Conservation (phyloP, 2,888 invertebrate genomes). For the Steinernema carpocapsae region DNA sequence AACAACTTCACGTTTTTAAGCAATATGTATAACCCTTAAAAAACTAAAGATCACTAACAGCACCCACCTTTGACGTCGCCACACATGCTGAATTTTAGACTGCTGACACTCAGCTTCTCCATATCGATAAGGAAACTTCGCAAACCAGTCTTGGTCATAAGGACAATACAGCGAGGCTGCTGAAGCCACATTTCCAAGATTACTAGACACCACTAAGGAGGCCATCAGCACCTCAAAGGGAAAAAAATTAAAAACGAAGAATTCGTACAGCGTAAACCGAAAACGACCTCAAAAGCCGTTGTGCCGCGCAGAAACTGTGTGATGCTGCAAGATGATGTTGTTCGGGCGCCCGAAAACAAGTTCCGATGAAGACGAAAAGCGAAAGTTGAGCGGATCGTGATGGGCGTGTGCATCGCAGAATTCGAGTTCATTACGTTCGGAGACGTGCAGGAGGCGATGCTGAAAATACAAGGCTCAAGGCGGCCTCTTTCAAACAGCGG, state of each 20-base stretch:
- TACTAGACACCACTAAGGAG: neutral
- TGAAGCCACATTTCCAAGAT: neutral
- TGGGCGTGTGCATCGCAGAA: too few relatives aligned
- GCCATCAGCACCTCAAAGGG: too few relatives aligned
- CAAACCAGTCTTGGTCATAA: neutral
- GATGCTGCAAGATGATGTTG: neutral
- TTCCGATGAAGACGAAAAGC: neutral
- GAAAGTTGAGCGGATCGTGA: constrained; percentile 14
- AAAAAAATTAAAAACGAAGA: too few relatives aligned
- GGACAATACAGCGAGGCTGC: constrained; percentile 16
- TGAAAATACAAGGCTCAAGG: too few relatives aligned
- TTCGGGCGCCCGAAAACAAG: neutral
- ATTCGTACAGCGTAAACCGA: neutral
- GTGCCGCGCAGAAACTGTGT: neutral
- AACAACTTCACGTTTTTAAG: too few relatives aligned
- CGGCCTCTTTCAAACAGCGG: too few relatives aligned
- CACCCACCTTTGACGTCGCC: constrained; percentile 2
- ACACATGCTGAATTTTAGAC: neutral
- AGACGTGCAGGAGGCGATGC: too few relatives aligned
- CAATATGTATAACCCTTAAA: too few relatives aligned
- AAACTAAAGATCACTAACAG: too few relatives aligned
- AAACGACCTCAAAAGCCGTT: neutral
- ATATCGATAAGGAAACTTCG: neutral
- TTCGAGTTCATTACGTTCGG: too few relatives aligned
- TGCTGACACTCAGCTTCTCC: neutral